A percentile compares a stretch with the other conserved stretches of the same genome.
phyloP scores from a whole-genome alignment of 2,797 vertebrate species.

The Danio albolineatus region DNA sequence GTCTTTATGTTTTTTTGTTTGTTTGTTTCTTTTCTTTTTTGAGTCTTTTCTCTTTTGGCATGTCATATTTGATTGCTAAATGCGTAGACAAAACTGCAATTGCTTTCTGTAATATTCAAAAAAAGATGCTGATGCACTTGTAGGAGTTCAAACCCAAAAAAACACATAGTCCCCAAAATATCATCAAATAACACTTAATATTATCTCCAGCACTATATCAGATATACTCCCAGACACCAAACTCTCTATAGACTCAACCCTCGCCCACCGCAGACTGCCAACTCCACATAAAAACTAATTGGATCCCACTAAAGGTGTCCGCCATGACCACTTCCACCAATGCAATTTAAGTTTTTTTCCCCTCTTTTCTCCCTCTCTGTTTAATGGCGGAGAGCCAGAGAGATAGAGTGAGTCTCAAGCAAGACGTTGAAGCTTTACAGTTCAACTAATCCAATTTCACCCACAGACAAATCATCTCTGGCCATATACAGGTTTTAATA shows the following conservation, averaged over 20 bases:
- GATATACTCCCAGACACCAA: conserved; percentile 21
- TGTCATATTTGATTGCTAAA: conserved; percentile 2
- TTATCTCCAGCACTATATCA: conserved; percentile 13
- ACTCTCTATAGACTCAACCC: conserved; percentile 64
- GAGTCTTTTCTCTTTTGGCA: conserved; percentile 11
- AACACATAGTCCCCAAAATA: neutral
- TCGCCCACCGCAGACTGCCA: conserved; percentile 64
- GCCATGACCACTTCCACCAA: conserved; percentile 72
- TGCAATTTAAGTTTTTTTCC: conserved; percentile 73
- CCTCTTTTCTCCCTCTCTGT: conserved; percentile 61
- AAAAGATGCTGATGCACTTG: neutral
- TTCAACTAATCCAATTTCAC: conserved; percentile 78
- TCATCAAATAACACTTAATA: neutral
- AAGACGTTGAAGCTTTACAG: conserved; percentile 67
- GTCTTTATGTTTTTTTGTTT: neutral
- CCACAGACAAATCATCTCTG: conserved; percentile 75
- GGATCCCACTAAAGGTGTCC: conserved; percentile 76
- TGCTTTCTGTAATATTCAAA: neutral
- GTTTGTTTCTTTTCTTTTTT: neutral
- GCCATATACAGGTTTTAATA: conserved; percentile 71
- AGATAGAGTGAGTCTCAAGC: conserved; percentile 42
- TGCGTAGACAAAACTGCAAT: neutral
- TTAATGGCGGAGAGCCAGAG: conserved; percentile 64
- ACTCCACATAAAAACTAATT: conserved; percentile 73
- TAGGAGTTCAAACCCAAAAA: neutral